Base-by-base conservation (phyloP, 2,113 vertebrate species). In the Pipra filicauda region DNA sequence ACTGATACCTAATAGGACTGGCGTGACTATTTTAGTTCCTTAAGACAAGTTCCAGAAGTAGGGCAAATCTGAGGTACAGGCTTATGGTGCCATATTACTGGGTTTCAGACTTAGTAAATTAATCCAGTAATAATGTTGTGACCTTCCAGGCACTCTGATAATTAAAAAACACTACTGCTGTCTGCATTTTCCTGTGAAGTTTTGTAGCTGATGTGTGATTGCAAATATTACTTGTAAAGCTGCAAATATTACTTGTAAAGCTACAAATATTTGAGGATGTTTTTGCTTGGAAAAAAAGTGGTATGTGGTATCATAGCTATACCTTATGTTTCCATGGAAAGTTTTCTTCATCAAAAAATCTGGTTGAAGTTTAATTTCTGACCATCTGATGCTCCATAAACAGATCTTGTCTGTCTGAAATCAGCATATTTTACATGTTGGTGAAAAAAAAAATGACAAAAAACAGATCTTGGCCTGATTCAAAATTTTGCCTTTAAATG, bases 241-340 rank as follows among this genome's bases (percentile, higher is more conserved):
- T 46, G 46, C 6, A 6, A 31, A 66, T 43, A 49, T 65, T 83
- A 27, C 2, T 26, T 7, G 48, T 15, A 39, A 78, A 83, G 6
- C 9, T 46, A 51, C 6, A 6, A 31, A 66, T 43, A 49, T 65
- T 83, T 62, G 6, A 49, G 49, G 8, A 51, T 24, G 26, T 48
- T 71, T 54, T 67, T 19, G 16, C 12, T 31, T 19, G 22, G 11
- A 72, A 78, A 23, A 59, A 67, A 75, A 57, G 33, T 5, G n/a
- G 1, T 18, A 35, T 39, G 16, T 51, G 0, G 0, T 49, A 37
- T 23, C 37, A 44, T 43, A 70, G 4, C 7, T 64, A 5, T 18
- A 14, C 4, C 13, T 59, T 69, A 4, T 61, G 12, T 76, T 9
- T 76, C 20, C 14, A 2, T 55, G 23, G 6, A 22, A 83, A 41